phyloP scores from a whole-genome alignment of 2,888 invertebrate genomes.

The Keiferia lycopersicella region DNA sequence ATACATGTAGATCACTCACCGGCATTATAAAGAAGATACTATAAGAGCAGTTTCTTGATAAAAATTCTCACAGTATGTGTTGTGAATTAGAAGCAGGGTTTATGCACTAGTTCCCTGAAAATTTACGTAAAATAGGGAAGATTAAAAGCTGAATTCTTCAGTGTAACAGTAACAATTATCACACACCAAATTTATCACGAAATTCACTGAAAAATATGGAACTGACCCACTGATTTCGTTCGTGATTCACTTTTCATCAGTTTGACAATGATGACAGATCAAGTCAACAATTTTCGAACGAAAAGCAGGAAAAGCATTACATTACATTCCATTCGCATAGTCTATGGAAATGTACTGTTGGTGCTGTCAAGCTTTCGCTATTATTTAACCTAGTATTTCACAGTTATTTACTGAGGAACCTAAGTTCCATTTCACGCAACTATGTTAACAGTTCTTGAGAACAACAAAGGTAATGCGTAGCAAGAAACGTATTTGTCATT shows the following conservation, averaged over 20 bases:
- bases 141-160: background rate
- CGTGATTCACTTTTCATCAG: constrained; percentile 6
- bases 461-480: background rate
- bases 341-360: too few relatives aligned
- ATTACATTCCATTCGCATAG: too few relatives aligned
- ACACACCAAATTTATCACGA: background rate
- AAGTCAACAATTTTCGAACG: too few relatives aligned
- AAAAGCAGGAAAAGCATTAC: too few relatives aligned
- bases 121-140: background rate
- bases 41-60: constrained; percentile 7
- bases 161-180: background rate
- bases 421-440: constrained; percentile 1
- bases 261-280: too few relatives aligned
- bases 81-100: background rate
- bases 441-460: background rate
- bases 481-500: constrained; percentile 16
- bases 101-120: background rate
- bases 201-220: background rate
- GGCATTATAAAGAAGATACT: constrained; percentile 44
- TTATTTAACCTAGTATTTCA: background rate
- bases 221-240: background rate
- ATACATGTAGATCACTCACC: constrained; percentile 37
- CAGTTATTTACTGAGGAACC: background rate
- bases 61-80: background rate
- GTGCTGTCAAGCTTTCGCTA: background rate